A percentile compares a stretch with the other conserved stretches of the same genome.
Evolutionary conservation across 2,888 invertebrate genomes (phyloP).

Genomic region (Nephrotoma guestfalica): DNA sequence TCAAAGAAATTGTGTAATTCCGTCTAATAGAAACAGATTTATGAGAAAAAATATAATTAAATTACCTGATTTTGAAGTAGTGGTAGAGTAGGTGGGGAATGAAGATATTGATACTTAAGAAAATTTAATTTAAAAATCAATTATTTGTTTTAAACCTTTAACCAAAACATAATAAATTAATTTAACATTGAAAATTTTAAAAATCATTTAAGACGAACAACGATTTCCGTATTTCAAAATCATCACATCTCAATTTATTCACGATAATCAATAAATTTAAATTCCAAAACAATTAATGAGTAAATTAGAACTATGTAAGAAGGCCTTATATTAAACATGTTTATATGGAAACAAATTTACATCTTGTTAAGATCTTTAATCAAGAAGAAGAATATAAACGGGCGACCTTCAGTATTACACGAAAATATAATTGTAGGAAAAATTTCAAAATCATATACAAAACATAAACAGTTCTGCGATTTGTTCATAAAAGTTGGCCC

Average conservation of each 20-base stretch:
- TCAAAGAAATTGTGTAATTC: no score
- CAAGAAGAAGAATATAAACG: background rate
- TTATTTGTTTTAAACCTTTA: background rate
- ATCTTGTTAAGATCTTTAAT: background rate
- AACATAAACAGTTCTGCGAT: background rate
- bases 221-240: background rate
- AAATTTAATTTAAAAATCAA: background rate
- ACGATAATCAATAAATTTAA: background rate
- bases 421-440: background rate
- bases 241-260: background rate
- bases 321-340: background rate
- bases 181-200: background rate
- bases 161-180: background rate
- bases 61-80: no score
- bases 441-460: background rate
- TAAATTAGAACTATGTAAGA: background rate
- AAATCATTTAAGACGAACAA: background rate
- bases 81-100: no score
- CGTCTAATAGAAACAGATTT: no score
- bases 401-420: background rate
- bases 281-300: background rate
- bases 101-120: no score
- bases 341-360: background rate
- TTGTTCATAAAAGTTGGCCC: background rate
- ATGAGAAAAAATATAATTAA: no score